Base-by-base conservation (phyloP, 2,113 vertebrate genomes). In the Macrotis lagotis region DNA sequence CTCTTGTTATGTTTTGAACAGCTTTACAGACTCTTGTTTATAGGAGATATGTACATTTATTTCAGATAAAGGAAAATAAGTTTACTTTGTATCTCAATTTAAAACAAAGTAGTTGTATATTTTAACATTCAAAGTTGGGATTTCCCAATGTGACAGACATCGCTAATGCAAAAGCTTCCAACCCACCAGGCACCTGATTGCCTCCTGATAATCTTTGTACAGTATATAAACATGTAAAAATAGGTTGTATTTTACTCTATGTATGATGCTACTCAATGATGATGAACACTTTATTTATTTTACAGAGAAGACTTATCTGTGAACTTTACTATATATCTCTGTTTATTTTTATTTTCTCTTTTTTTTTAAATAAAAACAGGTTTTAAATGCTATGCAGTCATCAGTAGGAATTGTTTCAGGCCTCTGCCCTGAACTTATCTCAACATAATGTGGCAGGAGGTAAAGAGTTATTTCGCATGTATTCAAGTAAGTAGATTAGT, bases 191-290 rank as follows among this genome's bases (percentile, higher is more conserved):
- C 96, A 91, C 98, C 94, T 91, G 93, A 93, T 97, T 95, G 98
- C 98, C 97, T 89, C 14, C 92, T 97, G 98, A 98, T 95, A 97
- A 66, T 96, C 93, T 97, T 98, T 99, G 98, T 98, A 98, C 94
- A 98, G 92, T 95, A 98, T 96, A 98, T 98, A 98, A 97, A 98
- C 98, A 98, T 98, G 98, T 99, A 98, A 98, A 98, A 98, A 98
- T 98, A 98, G 98, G 98, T 97, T 99, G 98, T 98, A 99, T 98
- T 99, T 99, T 99, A 98, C 98, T 98, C 98, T 97, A 97, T 98
- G 98, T 98, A 98, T 98, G 98, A 98, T 98, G 98, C 97, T 98
- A 98, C 98, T 98, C 98, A 94, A 98, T 92, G 66, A 98, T 92
- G 66, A 83, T 83, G 98, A 98, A 98, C 98, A 98, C 98, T 98